A percentile compares a stretch with the other conserved stretches of the same genome.
Evolutionary conservation across 2,113 vertebrate species (phyloP).

Genomic region (Turdus rufiventris): DNA sequence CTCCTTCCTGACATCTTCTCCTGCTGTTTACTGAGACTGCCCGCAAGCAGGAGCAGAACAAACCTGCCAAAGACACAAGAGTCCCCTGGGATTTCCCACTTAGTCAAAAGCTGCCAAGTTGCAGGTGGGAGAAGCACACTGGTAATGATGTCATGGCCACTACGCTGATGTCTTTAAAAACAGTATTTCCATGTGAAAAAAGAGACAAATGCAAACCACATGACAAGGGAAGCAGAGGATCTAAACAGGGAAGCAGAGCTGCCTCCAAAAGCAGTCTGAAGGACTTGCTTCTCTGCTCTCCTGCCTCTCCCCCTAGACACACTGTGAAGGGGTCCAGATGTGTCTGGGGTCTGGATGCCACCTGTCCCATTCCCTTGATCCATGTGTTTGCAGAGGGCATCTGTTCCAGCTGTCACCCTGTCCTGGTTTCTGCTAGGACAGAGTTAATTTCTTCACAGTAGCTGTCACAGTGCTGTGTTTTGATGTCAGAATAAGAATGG

Average conservation of each 20-base stretch:
- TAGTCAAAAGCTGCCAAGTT: background rate
- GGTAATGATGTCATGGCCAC: background rate
- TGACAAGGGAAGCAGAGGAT: background rate
- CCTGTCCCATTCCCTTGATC: background rate
- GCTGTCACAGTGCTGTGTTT: background rate
- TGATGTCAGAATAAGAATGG: background rate
- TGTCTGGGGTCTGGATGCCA: background rate
- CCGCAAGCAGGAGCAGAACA: background rate
- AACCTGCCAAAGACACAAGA: background rate
- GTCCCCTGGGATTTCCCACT: background rate
- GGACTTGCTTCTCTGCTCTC: background rate
- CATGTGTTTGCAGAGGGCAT: background rate
- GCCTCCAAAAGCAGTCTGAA: background rate
- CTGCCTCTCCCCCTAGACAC: background rate
- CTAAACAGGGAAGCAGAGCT: background rate
- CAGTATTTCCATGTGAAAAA: background rate
- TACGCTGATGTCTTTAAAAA: background rate
- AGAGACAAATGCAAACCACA: background rate
- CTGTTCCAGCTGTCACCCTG: background rate
- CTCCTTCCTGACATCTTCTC: background rate
- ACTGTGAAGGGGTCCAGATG: fast-evolving
- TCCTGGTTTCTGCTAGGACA: background rate
- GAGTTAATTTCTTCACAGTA: background rate
- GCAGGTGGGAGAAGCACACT: background rate
- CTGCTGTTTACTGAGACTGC: background rate